These are phyloP conservation scores for Alces alces DNA, from an alignment of 2,113 vertebrate genomes.

Conservation along the genomic window DNA sequence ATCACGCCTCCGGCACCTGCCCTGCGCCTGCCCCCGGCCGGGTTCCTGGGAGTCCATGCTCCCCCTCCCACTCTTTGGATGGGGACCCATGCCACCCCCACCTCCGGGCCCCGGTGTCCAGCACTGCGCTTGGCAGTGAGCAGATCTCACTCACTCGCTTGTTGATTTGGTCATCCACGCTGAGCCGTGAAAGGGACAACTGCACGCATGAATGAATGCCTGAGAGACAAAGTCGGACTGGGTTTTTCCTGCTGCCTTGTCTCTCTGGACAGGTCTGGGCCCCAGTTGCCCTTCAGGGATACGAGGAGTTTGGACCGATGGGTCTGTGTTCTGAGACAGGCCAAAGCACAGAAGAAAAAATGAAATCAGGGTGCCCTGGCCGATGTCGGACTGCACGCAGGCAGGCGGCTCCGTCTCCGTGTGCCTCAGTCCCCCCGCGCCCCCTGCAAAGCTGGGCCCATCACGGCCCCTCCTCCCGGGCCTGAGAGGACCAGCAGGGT, in stretches of 20 bases:
- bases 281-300: background rate
- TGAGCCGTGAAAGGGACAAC: fast-evolving
- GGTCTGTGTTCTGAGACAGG: background rate
- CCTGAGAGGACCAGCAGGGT: background rate
- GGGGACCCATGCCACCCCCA: too few species aligned
- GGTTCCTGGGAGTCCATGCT: background rate
- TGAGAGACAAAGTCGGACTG: background rate
- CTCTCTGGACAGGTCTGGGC: background rate
- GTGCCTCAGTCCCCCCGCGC: background rate
- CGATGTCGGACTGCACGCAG: fast-evolving
- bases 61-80: background rate
- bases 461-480: fast-evolving
- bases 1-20: fast-evolving
- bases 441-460: fast-evolving
- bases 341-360: background rate
- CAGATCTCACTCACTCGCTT: background rate
- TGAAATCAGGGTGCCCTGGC: background rate
- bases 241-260: fast-evolving
- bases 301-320: fast-evolving
- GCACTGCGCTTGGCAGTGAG: fast-evolving
- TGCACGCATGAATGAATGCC: fast-evolving
- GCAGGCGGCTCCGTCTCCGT: fast-evolving
- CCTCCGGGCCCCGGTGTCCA: fast-evolving
- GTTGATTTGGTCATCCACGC: fast-evolving
- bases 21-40: fast-evolving